A percentile compares a stretch with the other conserved stretches of the same genome.
phyloP scores from a whole-genome alignment of 2,797 vertebrate genomes.

The Oryzias dopingdopingensis region DNA sequence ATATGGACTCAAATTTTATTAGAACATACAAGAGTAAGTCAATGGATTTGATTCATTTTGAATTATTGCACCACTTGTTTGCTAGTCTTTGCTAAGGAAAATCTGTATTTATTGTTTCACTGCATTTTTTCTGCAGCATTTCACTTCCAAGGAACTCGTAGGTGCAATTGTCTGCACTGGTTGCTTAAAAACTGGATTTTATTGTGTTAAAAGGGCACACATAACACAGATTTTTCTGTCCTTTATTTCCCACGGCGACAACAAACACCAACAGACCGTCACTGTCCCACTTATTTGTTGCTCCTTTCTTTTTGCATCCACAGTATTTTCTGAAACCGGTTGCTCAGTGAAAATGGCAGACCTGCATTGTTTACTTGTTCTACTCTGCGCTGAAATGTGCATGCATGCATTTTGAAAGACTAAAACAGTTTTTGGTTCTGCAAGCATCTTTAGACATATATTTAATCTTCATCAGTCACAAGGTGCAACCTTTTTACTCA shows the following conservation, averaged over 20 bases:
- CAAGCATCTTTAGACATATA: constrained; percentile 6
- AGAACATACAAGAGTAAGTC: neutral
- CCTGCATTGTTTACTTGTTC: neutral
- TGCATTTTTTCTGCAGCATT: neutral
- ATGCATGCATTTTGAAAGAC: neutral
- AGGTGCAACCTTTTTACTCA: constrained; percentile 8
- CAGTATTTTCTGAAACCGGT: neutral
- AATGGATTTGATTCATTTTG: neutral
- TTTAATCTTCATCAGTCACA: constrained; percentile 13
- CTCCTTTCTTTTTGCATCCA: neutral
- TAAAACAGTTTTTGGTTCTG: neutral
- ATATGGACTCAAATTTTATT: too few species aligned
- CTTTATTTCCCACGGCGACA: too few species aligned
- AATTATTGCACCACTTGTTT: neutral
- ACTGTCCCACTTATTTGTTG: too few species aligned
- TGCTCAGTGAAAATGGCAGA: constrained; percentile 6
- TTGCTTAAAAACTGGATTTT: too few species aligned
- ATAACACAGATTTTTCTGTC: too few species aligned
- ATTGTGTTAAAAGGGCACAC: too few species aligned
- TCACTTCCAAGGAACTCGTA: neutral
- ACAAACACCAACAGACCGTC: too few species aligned
- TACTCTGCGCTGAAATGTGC: too few species aligned
- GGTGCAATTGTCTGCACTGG: too few species aligned
- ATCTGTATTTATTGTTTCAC: neutral
- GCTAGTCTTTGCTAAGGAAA: neutral